These are phyloP conservation scores for Clarias magur DNA, from an alignment of 2,113 vertebrate genomes.

Conservation along the genomic window DNA sequence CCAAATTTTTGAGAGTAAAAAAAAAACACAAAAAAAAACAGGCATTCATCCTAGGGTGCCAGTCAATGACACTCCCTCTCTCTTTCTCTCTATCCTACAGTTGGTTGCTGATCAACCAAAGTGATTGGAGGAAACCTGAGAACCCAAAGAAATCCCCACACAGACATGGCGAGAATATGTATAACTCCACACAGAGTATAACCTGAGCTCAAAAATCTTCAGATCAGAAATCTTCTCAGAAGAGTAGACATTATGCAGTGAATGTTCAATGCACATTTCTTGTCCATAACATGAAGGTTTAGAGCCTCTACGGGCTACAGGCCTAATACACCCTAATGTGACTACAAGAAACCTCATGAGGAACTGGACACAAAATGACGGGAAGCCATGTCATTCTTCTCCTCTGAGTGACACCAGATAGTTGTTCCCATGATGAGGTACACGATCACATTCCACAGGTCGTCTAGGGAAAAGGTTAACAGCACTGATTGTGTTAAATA, in stretches of 20 bases:
- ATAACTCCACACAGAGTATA: neutral
- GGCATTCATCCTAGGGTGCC: neutral
- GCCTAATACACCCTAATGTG: neutral
- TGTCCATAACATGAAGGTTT: neutral
- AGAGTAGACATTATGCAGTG: neutral
- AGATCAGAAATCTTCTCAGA: neutral
- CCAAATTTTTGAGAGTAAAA: too few relatives aligned
- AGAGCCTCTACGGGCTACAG: too few relatives aligned
- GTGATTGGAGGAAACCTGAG: neutral
- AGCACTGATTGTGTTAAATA: conserved; percentile 9
- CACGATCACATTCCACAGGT: neutral
- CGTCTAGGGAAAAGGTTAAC: neutral
- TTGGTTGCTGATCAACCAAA: neutral
- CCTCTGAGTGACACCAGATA: neutral
- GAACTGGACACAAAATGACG: neutral
- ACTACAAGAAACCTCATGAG: neutral
- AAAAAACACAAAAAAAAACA: neutral
- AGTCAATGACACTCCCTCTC: neutral
- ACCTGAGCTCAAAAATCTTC: neutral
- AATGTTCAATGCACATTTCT: neutral
- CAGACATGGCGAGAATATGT: neutral
- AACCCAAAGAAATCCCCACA: neutral
- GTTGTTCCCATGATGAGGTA: neutral
- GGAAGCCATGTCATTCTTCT: neutral
- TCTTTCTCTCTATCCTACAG: too few relatives aligned